Percentiles rank a stretch among this genome's conserved stretches.
Conservation (phyloP, 2,113 vertebrate genomes). For the Nerophis lumbriciformis region DNA sequence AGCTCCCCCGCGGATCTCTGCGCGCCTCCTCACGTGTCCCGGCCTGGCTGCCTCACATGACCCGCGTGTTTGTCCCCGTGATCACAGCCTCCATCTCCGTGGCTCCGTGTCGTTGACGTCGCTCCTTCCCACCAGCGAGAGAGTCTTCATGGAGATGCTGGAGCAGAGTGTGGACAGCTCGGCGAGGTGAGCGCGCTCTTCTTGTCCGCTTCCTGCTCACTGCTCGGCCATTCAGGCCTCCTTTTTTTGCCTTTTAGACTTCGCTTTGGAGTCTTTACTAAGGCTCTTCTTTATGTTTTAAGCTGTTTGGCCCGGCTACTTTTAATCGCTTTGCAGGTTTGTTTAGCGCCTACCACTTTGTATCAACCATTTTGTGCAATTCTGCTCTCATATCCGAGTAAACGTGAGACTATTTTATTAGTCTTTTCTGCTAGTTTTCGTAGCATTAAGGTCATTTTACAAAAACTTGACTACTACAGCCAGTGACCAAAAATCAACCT, state of each 20-base stretch:
- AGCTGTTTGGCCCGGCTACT: too few species aligned
- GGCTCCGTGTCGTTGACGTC: constrained; percentile 26
- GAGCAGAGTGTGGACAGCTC: constrained; percentile 85
- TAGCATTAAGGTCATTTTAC: too few species aligned
- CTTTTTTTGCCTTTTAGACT: too few species aligned
- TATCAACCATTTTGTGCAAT: background rate
- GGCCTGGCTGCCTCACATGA: constrained; percentile 87
- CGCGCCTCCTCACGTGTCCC: too few species aligned
- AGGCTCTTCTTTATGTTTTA: too few species aligned
- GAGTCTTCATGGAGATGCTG: constrained; percentile 83
- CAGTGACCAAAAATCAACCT: too few species aligned
- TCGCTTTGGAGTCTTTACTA: too few species aligned
- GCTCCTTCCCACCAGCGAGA: constrained; percentile 45
- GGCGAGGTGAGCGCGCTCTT: constrained; percentile 72
- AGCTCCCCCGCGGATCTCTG: constrained; percentile 48
- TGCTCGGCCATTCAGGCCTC: too few species aligned
- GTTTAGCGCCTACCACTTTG: background rate
- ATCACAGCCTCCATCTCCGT: constrained; percentile 78
- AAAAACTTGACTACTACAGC: too few species aligned
- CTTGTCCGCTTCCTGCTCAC: too few species aligned
- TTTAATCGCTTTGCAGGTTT: background rate
- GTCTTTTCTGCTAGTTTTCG: too few species aligned
- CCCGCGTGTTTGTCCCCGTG: constrained; percentile 95
- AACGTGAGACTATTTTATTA: too few species aligned
- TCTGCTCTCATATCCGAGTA: background rate